These are phyloP conservation scores for Uria lomvia DNA, from an alignment of 2,113 vertebrate species.

Conservation along the genomic window DNA sequence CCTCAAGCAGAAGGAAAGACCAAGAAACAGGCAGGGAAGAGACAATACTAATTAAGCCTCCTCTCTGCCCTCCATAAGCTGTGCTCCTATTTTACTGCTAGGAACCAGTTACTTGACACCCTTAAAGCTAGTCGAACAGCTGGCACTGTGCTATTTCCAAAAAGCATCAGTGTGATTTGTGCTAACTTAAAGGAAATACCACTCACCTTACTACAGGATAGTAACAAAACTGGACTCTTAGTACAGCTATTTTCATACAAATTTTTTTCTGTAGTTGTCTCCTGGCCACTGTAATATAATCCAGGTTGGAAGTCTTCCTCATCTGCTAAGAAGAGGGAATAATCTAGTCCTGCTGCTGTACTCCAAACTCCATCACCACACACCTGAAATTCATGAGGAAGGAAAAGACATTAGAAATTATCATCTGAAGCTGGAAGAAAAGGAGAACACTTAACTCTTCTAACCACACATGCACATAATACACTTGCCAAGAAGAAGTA, in stretches of 20 bases:
- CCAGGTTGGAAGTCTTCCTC: constrained; percentile 92
- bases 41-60: neutral
- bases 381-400: constrained; percentile 70
- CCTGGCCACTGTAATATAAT: constrained; percentile 90
- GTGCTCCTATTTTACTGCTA: neutral
- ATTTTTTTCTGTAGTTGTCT: constrained; percentile 68
- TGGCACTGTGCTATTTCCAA: neutral
- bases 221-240: constrained; percentile 81
- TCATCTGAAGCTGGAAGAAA: neutral
- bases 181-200: neutral
- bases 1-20: neutral
- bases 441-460: neutral
- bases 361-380: constrained; percentile 87
- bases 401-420: neutral
- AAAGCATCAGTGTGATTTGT: neutral
- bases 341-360: constrained; percentile 83
- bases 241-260: constrained; percentile 69
- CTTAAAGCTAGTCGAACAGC: neutral
- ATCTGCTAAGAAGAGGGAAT: constrained; percentile 90
- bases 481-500: neutral
- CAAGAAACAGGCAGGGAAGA: neutral
- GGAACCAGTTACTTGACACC: neutral
- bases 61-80: neutral
- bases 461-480: neutral
- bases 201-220: constrained; percentile 88